Evolutionary conservation across 2,113 vertebrate species (phyloP).

Genomic region (Siniperca knerii): DNA sequence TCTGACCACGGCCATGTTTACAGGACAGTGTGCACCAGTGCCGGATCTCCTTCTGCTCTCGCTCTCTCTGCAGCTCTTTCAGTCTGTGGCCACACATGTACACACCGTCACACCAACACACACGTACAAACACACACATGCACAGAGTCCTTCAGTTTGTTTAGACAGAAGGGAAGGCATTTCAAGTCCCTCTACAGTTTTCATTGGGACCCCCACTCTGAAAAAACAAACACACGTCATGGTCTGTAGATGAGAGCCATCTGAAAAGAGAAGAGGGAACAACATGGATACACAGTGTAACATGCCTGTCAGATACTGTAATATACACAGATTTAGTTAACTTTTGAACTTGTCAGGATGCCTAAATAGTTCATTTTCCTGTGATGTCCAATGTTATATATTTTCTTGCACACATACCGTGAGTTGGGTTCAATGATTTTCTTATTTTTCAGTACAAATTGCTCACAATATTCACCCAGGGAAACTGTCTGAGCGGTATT

Average conservation of each 20-base stretch:
- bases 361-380: neutral
- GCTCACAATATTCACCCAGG: neutral
- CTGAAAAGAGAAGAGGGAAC: constrained; percentile 33
- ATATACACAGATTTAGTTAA: neutral
- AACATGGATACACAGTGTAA: constrained; percentile 5
- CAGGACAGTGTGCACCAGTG: constrained; percentile 45
- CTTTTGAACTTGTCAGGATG: neutral
- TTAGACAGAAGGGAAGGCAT: constrained; percentile 54
- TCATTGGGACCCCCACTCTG: constrained; percentile 47
- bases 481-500: constrained; percentile 1
- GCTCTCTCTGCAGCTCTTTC: neutral
- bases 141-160: constrained; percentile 40
- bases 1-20: constrained; percentile 61
- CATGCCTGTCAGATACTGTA: neutral
- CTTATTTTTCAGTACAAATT: neutral
- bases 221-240: constrained; percentile 73
- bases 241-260: constrained; percentile 49
- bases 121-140: constrained; percentile 30
- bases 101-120: neutral
- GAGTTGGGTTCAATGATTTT: neutral
- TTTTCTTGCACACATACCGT: no score
- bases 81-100: constrained; percentile 16
- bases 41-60: constrained; percentile 35
- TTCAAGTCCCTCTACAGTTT: constrained; percentile 60
- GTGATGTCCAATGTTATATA: neutral